These are phyloP conservation scores for Pasiphila rectangulata DNA, from an alignment of 2,888 invertebrate genomes.

Conservation along the genomic window DNA sequence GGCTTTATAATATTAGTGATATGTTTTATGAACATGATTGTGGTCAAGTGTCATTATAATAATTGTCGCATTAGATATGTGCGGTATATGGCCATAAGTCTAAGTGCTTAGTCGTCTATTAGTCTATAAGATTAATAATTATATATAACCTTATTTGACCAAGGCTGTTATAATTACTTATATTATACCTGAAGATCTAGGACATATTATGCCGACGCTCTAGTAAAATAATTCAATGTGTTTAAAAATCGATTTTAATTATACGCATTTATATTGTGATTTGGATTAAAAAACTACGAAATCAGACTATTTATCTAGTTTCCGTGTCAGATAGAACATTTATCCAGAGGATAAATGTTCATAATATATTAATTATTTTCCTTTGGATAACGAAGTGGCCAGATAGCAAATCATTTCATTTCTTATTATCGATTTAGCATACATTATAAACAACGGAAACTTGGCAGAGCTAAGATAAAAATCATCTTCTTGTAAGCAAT, in stretches of 20 bases:
- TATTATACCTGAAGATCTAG: too few relatives aligned
- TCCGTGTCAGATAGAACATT: too few relatives aligned
- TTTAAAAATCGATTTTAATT: too few relatives aligned
- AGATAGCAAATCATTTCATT: neutral
- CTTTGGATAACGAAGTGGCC: neutral
- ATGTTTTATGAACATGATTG: slow-evolving; percentile 13
- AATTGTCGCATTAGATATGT: slow-evolving; percentile 24
- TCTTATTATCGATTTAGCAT: neutral
- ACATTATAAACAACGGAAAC: neutral
- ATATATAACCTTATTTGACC: neutral
- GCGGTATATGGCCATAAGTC: slow-evolving; percentile 1
- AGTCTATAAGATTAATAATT: neutral
- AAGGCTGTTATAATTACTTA: neutral
- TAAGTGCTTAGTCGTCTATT: neutral
- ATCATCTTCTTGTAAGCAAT: slow-evolving; percentile 2
- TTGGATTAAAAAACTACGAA: too few relatives aligned
- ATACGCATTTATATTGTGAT: too few relatives aligned
- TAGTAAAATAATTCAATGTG: too few relatives aligned
- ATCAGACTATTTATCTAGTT: neutral
- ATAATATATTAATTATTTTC: too few relatives aligned
- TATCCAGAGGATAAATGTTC: too few relatives aligned
- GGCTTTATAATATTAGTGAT: too few relatives aligned
- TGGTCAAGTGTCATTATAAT: slow-evolving; percentile 21
- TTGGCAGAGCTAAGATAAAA: neutral
- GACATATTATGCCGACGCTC: too few relatives aligned